Percentiles rank a stretch among this genome's conserved stretches.
Evolutionary conservation across 2,888 invertebrate species (phyloP).

Genomic region (Lathronympha strigana): DNA sequence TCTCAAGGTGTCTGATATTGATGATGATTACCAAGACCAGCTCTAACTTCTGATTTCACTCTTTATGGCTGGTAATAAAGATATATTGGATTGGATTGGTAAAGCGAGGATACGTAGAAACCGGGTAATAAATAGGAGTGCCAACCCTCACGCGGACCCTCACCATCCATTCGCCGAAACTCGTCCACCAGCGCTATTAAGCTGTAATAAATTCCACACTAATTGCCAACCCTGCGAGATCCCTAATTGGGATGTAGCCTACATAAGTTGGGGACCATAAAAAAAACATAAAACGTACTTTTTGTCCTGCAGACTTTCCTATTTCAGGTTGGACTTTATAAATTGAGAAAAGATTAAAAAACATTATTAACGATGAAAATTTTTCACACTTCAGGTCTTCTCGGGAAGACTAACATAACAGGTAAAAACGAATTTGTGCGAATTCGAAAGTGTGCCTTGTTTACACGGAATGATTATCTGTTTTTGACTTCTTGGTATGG

Average conservation of each 20-base stretch:
- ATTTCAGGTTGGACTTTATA: conserved; percentile 80
- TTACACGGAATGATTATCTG: conserved; percentile 71
- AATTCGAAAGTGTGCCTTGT: conserved; percentile 67
- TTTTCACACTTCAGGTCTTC: conserved; percentile 85
- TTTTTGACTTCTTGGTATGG: conserved; percentile 57
- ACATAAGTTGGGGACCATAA: conserved; percentile 53
- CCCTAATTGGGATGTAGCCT: conserved; percentile 65
- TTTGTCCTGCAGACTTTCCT: conserved; percentile 79
- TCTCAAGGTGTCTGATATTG: not conserved
- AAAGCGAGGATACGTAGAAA: conserved; percentile 39
- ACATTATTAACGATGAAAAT: conserved; percentile 80
- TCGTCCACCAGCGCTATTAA: conserved; percentile 60
- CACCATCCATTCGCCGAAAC: conserved; percentile 53
- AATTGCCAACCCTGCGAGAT: conserved; percentile 66
- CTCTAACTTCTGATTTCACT: conserved; percentile 4
- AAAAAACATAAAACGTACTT: conserved; percentile 65
- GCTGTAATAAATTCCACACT: conserved; percentile 62
- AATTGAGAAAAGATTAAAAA: conserved; percentile 67
- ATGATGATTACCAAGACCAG: not conserved
- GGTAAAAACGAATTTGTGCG: conserved; percentile 70
- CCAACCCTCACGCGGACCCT: conserved; percentile 56
- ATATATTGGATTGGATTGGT: conserved; percentile 27
- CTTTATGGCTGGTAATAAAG: conserved; percentile 30
- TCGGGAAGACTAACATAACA: conserved; percentile 85
- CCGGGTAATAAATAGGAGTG: conserved; percentile 46